Conservation (phyloP, 2,113 vertebrate species). For the Ageneiosus marmoratus region DNA sequence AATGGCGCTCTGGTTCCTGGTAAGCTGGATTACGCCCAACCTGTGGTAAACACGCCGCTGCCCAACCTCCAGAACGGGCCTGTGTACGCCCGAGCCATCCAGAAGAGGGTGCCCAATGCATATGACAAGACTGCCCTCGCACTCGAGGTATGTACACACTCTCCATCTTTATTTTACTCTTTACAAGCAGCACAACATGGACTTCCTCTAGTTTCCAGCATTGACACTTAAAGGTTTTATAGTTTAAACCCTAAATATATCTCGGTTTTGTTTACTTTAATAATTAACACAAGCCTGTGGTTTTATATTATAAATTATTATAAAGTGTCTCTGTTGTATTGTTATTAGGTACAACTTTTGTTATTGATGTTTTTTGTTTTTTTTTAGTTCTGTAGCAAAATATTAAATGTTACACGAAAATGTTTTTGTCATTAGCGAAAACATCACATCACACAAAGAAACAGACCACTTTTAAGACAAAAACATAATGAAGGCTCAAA, state of each 20-base stretch:
- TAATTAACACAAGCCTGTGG: no score
- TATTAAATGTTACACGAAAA: no score
- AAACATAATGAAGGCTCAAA: no score
- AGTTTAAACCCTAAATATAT: neutral
- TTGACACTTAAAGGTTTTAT: neutral
- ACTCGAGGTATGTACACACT: slow-evolving; percentile 83
- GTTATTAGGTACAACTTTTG: no score
- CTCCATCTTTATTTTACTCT: neutral
- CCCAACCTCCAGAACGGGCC: slow-evolving; percentile 99
- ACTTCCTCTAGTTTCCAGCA: neutral
- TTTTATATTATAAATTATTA: no score
- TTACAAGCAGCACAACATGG: neutral
- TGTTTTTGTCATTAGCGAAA: no score
- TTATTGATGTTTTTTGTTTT: no score
- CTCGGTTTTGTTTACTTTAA: no score
- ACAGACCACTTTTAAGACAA: no score
- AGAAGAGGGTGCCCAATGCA: slow-evolving; percentile 99
- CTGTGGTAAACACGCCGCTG: slow-evolving; percentile 80
- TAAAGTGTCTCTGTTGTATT: no score
- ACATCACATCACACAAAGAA: no score
- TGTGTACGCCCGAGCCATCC: slow-evolving; percentile 95
- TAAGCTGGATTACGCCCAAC: slow-evolving; percentile 95
- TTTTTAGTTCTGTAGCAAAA: no score
- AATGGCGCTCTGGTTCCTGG: slow-evolving; percentile 82
- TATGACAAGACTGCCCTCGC: slow-evolving; percentile 99